Evolutionary conservation across 37 sponge, comb jelly and placozoan species (phyloP).

Genomic region (Halichondria panicea): DNA sequence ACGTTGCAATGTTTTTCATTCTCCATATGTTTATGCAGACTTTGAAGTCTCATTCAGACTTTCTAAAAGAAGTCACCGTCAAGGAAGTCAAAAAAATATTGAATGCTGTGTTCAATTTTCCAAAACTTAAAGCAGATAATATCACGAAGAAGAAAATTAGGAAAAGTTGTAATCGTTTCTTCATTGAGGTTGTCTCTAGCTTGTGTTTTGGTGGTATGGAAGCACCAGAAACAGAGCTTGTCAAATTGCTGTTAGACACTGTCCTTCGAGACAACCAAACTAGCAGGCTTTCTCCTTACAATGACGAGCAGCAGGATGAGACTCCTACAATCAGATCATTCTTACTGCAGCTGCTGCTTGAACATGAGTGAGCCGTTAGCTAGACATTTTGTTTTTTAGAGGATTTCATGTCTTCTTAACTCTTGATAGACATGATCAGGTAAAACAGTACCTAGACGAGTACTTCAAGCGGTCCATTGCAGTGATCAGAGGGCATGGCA

Average conservation of each 20-base stretch:
- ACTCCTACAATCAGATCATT: constrained; percentile 58
- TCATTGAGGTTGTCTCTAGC: constrained; percentile 75
- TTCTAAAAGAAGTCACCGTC: constrained; percentile 14
- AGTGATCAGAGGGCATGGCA: background rate
- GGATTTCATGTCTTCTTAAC: background rate
- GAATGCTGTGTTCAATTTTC: background rate
- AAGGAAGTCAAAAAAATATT: constrained; percentile 31
- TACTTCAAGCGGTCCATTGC: constrained; percentile 37
- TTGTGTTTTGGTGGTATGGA: constrained; percentile 67
- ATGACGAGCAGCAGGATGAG: constrained; percentile 26
- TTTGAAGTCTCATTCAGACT: constrained; percentile 23
- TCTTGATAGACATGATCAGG: constrained; percentile 19
- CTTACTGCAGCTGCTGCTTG: constrained; percentile 59
- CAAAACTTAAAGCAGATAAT: background rate
- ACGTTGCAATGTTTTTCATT: background rate
- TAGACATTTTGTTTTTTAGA: background rate
- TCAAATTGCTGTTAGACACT: constrained; percentile 50
- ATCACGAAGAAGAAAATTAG: background rate
- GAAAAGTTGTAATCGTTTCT: constrained; percentile 41
- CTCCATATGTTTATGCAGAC: background rate
- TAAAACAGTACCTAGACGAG: constrained; percentile 34
- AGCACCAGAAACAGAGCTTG: constrained; percentile 61
- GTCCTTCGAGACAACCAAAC: constrained; percentile 42
- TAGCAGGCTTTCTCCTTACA: constrained; percentile 50
- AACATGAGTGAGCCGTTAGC: constrained; percentile 22